phyloP scores from a whole-genome alignment of 2,797 vertebrate genomes.

The Coccyzus lansbergi region DNA sequence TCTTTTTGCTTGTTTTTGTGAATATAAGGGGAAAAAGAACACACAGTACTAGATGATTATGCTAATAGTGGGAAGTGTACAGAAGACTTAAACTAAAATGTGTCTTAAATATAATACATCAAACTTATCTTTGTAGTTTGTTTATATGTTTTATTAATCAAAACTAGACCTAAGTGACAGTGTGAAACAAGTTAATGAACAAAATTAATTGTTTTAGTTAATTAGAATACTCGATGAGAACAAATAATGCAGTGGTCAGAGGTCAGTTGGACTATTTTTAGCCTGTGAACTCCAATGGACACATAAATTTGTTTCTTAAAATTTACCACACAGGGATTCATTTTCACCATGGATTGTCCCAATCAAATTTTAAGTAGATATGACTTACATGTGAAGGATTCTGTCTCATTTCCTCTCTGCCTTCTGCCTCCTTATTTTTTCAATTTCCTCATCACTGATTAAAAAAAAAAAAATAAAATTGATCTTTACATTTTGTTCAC shows the following conservation, averaged over 20 bases:
- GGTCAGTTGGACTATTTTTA: neutral
- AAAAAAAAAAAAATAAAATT: neutral
- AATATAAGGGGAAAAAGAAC: neutral
- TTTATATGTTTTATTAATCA: neutral
- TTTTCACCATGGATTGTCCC: neutral
- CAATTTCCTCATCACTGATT: neutral
- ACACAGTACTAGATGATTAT: neutral
- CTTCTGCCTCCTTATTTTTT: rapidly evolving
- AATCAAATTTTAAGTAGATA: neutral
- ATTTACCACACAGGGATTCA: neutral
- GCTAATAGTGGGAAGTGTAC: neutral
- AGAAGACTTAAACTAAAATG: neutral
- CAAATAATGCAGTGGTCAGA: neutral
- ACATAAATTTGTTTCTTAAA: neutral
- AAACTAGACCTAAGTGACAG: neutral
- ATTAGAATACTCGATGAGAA: neutral
- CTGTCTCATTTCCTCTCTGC: neutral
- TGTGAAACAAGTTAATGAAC: neutral
- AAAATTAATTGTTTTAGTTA: neutral
- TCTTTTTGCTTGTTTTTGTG: neutral
- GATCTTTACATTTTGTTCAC: neutral
- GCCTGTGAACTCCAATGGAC: neutral
- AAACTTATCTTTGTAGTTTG: neutral
- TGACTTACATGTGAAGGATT: neutral
- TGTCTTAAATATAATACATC: neutral